Evolutionary conservation across 2,888 invertebrate species (phyloP), one percentile per base, ranked within the genome.

Genomic region (Scelioninae gen. 2): DNA sequence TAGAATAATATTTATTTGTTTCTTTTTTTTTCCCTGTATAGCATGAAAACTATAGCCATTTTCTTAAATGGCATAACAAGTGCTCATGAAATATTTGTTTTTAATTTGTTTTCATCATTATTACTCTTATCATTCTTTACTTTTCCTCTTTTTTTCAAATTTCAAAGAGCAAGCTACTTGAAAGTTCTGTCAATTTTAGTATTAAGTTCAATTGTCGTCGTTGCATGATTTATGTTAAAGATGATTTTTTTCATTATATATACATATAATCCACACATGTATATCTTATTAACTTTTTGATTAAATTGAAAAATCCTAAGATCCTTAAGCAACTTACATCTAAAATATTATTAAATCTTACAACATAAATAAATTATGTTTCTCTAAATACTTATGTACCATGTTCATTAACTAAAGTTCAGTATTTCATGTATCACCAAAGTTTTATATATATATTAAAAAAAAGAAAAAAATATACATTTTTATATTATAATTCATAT

Each of bases 231-330:
- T 50, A 13, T 43, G n/a, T n/a, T n/a, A n/a, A n/a, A n/a, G n/a
- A n/a, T n/a, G n/a, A n/a, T n/a, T n/a, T n/a, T n/a, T n/a, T 53
- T 55, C 25, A 39, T 46, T 37, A 41, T 52, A 43, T 35, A 13
- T 67, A 71, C 60, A 35, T 53, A 63, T 50, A 53, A n/a, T 45
- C 7, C 18, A 69, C 48, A 60, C 6, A 6, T 6, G 68, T 57
- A 64, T 55, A 55, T 43, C 48, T 68, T 9, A 60, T 57, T 68
- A 74, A 60, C 53, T 67, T 78, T 79, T 82, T 82, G 78, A 82
- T 81, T 82, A 77, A 82, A 81, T 83, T 82, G 79, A 77, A 81
- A 83, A 82, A 81, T 80, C 79, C 81, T 81, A 81, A 76, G 69
- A 78, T 63, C 53, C 69, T 72, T 76, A 75, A 65, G 71, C 37